Evolutionary conservation across 2,797 vertebrate genomes (phyloP), one percentile per base, ranked within the genome.

Genomic region (Coregonus suidteri): DNA sequence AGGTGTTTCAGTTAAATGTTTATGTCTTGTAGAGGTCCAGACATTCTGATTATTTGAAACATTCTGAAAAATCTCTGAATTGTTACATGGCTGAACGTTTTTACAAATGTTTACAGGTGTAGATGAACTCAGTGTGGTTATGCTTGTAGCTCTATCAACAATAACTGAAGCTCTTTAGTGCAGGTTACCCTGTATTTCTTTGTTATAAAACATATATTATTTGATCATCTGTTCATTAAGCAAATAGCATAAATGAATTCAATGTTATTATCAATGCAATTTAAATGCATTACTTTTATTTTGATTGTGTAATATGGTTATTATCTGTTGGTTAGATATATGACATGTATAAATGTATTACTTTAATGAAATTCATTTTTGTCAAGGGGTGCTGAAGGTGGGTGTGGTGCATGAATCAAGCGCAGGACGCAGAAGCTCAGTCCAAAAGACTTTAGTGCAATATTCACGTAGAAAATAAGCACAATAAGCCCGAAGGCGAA

Each of bases 1-100:
- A 73, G 51, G 20, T 83, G 65, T 85, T 31, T 74, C 83, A 85
- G 77, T 85, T 83, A 15, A 67, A 67, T 35, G 0, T 77, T 81
- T 71, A n/a, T 81, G 79, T 83, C 78, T 78, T 80, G 75, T 72
- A 52, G 76, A 65, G 31, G n/a, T 79, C 69, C 75, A n/a, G 74
- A 35, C 72, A 9, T 73, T 77, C 76, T 77, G 62, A 15, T 35
- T 31, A 65, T 75, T 25, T 64, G 37, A 79, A 54, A 79, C 74
- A 71, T 80, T 80, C 74, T 81, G 74, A 13, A 76, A 83, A 14
- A 34, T 75, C 41, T 75, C 41, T 76, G 1, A 71, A 75, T 71
- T 73, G 20, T 6, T 47, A 7, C 65, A 66, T 34, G 4, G 30
- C 14, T 66, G 30, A 66, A 34, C 30, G 34, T 14, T 70, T 79